Evolutionary conservation across 2,888 invertebrate species (phyloP).

Genomic region (Priocnemis perturbator): DNA sequence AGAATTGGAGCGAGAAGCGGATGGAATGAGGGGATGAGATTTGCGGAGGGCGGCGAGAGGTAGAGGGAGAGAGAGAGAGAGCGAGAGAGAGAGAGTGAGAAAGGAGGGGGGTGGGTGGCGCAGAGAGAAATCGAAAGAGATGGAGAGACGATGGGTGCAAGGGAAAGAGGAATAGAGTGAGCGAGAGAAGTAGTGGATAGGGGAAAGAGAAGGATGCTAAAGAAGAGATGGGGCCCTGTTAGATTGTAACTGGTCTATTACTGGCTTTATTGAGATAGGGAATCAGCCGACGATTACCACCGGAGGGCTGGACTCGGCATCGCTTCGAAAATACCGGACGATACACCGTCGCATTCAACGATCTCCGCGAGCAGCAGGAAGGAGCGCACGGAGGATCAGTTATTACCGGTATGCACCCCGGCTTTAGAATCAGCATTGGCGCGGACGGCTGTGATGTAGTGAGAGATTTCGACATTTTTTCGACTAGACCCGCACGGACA

Average conservation of each 20-base stretch:
- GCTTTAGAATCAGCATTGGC: too few relatives aligned
- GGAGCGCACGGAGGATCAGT: too few relatives aligned
- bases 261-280: slow-evolving; percentile 58
- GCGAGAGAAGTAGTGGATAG: too few relatives aligned
- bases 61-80: not conserved
- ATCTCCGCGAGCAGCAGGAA: not conserved
- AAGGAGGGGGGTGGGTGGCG: slow-evolving; percentile 13
- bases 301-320: not conserved
- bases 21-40: slow-evolving; percentile 13
- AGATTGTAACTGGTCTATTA: slow-evolving; percentile 54
- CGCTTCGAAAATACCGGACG: not conserved
- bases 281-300: slow-evolving; percentile 53
- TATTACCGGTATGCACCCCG: too few relatives aligned
- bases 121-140: not conserved
- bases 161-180: too few relatives aligned
- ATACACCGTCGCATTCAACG: not conserved
- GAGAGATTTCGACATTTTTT: too few relatives aligned
- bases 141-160: too few relatives aligned
- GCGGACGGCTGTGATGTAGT: too few relatives aligned
- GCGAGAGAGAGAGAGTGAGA: slow-evolving; percentile 14
- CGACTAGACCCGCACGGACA: too few relatives aligned
- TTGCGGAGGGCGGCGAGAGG: too few relatives aligned
- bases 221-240: slow-evolving; percentile 31
- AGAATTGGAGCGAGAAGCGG: slow-evolving; percentile 26
- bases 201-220: too few relatives aligned